Percentiles rank a stretch among this genome's conserved stretches.
Evolutionary conservation across 1,140 invertebrate genomes (phyloP).

Genomic region (Linepithema humile): DNA sequence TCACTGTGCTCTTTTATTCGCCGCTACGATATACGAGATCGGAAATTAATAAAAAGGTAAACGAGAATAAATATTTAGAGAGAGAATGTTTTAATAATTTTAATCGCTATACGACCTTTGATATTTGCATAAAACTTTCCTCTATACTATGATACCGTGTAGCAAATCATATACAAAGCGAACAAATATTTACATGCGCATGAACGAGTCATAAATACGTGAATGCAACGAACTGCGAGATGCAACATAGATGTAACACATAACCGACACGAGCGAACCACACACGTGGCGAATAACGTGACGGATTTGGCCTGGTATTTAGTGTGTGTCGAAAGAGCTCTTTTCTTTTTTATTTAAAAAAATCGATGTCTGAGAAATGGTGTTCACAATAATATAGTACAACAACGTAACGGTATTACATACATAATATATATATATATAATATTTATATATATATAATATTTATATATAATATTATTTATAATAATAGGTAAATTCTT

Average conservation of each 20-base stretch:
- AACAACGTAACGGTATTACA: conserved; percentile 81
- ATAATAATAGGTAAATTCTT: conserved; percentile 66
- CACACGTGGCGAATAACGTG: conserved; percentile 37
- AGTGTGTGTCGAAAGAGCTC: conserved; percentile 73
- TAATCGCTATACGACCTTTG: neutral
- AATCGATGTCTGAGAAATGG: conserved; percentile 84
- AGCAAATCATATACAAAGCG: neutral
- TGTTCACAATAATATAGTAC: conserved; percentile 83
- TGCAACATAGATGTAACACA: neutral
- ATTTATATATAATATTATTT: conserved; percentile 65
- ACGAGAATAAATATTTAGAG: neutral
- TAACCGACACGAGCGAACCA: conserved; percentile 29
- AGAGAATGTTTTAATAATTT: neutral
- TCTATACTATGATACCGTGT: neutral
- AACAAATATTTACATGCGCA: neutral
- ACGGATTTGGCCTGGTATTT: conserved; percentile 65
- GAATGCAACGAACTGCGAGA: neutral
- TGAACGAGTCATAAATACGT: neutral
- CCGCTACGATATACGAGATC: neutral
- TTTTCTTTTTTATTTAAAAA: conserved; percentile 82
- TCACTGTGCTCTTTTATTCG: neutral
- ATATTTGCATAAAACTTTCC: neutral
- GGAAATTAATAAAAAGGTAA: neutral
- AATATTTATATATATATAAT: conserved; percentile 53
- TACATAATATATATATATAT: conserved; percentile 59